Base-by-base conservation (phyloP, 2,113 vertebrate genomes). In the Rhombomys opimus region DNA sequence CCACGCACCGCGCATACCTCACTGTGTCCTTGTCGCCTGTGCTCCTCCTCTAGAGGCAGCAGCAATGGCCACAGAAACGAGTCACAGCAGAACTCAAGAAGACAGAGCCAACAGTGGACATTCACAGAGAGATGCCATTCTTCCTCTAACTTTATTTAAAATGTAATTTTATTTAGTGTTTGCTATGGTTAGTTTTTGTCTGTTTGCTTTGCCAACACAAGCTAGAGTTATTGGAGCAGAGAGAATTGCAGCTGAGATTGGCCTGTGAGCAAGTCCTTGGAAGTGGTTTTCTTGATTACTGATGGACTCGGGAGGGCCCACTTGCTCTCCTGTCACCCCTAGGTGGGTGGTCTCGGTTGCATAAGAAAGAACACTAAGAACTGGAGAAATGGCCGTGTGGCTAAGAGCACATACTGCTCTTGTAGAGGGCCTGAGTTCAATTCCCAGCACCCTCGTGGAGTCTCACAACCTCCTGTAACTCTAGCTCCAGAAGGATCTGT, bases 1-100 rank as follows among this genome's bases (percentile, higher is more conserved):
- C n/a, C n/a, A n/a, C 9, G 25, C 38, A 13, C 11, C 7, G 17
- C 35, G 27, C 15, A 4, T 1, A 41, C 7, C n/a, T 10, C n/a
- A 12, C 11, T 23, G 54, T 38, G 22, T 63, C 92, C 52, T 11
- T 23, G 57, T n/a, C 65, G 61, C 52, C 2, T 13, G 52, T 61
- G 63, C 70, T 57, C 46, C 35, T 59, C 27, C 50, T 41, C 25
- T 41, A 14, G 0, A 9, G 59, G 32, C 8, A 78, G 91, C 30
- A 46, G 23, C 73, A 15, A 17, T 23, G 25, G 52, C 91, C 27
- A 78, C 75, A 63, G n/a, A 94, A 20, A 82, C 59, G 2, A 52
- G 54, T 89, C 78, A n/a, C 5, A 6, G 7, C 2, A 41, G 18
- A 46, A 89, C 27, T 80, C 67, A 67, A 92, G 77, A 70, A 93